Evolutionary conservation across 2,797 vertebrate species (phyloP), one percentile per base, ranked within the genome.

Genomic region (Lutra lutra): DNA sequence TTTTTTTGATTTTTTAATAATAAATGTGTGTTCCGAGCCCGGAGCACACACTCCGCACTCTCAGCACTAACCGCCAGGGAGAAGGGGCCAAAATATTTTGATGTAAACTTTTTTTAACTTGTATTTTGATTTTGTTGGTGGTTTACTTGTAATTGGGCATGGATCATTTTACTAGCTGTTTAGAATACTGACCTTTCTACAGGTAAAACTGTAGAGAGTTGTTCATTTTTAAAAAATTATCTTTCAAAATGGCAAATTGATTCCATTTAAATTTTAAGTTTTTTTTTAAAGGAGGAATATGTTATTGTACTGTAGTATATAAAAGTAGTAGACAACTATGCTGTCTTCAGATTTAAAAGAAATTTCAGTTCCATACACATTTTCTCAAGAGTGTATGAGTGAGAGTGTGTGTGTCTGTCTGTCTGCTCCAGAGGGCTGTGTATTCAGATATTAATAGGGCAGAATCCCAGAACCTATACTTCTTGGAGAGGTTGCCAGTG

Each of bases 31-130:
- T 99, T 99, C 99, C 99, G 98, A 99, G 99, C 99, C 99, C 99
- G 99, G 99, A 99, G 99, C 99, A 99, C 99, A 99, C 99, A 99
- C 99, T 99, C 99, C 98, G 99, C 99, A 99, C 99, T 99, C 99
- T 99, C 99, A 99, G 98, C 98, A 98, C 99, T 99, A 98, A 99
- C 99, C 99, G 99, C 99, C 99, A 99, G 99, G 99, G 99, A 99
- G 99, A 99, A 99, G 99, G 99, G 99, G 99, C n/a, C n/a, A n/a
- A n/a, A n/a, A n/a, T n/a, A n/a, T 85, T 97, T 95, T 82, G 21
- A 79, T 82, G 43, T 66, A 86, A 94, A 38, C 73, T 95, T 96
- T 92, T 77, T 56, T 56, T 93, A 51, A 51, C 51, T 51, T 51
- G 51, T 51, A 51, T 17, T 51, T 51, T 51, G 15, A 17, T 51